Conservation (phyloP, 2,797 vertebrate genomes). For the Kryptolebias ocellatus region DNA sequence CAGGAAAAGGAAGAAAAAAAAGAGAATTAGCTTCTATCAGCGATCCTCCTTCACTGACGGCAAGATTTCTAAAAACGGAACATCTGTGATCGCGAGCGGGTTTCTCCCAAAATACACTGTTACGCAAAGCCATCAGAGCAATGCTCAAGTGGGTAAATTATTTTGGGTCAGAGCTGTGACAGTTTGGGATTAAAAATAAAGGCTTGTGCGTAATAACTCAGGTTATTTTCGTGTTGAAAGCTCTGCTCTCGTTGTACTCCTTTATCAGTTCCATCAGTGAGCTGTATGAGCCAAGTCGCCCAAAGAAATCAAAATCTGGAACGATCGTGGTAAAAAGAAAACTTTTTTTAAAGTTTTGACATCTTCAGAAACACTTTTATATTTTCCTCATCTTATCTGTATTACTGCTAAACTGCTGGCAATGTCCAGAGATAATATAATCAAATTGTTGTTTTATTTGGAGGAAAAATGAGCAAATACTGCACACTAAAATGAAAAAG, state of each 20-base stretch:
- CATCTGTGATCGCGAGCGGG: not conserved
- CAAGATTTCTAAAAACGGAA: not conserved
- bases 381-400: not conserved
- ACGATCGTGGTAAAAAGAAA: not conserved
- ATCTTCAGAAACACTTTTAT: not conserved
- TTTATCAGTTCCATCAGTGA: not conserved
- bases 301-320: not conserved
- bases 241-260: constrained; percentile 1
- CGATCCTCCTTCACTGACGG: no score
- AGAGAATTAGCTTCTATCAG: not conserved
- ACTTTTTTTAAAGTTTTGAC: no score
- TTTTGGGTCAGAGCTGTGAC: constrained; percentile 38
- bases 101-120: constrained; percentile 32
- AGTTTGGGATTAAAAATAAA: constrained; percentile 21
- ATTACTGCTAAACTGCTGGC: not conserved
- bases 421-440: not conserved
- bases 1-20: not conserved
- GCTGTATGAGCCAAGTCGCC: not conserved
- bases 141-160: constrained; percentile 14
- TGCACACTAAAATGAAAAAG: no score
- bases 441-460: no score
- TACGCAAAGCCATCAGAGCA: constrained; percentile 45
- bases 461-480: no score
- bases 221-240: constrained; percentile 41
- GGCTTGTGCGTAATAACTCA: not conserved